Evolutionary conservation across 30 jellyfish, hydroid and myxozoan species (phyloP).

Genomic region (Chrysaora quinquecirrha): DNA sequence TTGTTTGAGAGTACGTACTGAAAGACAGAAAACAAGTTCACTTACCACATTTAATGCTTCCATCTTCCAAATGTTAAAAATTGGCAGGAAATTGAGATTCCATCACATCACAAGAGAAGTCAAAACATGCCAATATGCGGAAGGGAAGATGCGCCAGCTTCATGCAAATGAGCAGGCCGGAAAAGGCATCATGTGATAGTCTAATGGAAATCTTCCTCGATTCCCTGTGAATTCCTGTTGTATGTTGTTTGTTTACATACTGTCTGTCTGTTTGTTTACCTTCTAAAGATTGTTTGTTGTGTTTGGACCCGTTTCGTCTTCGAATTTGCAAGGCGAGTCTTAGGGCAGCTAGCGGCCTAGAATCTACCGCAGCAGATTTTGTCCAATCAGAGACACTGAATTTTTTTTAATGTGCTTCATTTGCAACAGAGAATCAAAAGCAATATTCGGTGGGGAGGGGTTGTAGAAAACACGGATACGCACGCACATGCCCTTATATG

Average conservation of each 20-base stretch:
- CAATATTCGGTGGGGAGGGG: too few relatives aligned
- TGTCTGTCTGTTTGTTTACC: background rate
- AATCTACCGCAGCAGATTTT: too few relatives aligned
- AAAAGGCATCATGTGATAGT: background rate
- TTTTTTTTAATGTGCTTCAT: too few relatives aligned
- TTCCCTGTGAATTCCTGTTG: background rate
- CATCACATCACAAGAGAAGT: background rate
- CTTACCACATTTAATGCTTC: conserved; percentile 71
- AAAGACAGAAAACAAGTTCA: background rate
- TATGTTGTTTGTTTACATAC: background rate
- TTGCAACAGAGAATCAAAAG: too few relatives aligned
- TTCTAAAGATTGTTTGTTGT: background rate
- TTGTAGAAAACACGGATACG: too few relatives aligned
- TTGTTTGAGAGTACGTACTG: background rate
- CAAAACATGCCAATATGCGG: background rate
- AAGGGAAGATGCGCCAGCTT: background rate
- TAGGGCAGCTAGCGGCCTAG: too few relatives aligned
- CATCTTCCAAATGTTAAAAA: conserved; percentile 13
- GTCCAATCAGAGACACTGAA: too few relatives aligned
- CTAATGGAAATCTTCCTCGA: background rate
- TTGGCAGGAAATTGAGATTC: too few relatives aligned
- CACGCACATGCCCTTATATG: too few relatives aligned
- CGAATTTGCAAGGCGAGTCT: background rate
- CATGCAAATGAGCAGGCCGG: background rate
- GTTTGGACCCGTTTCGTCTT: background rate